These are phyloP conservation scores for Encarsia formosa DNA, from an alignment of 2,888 invertebrate genomes.

Conservation along the genomic window DNA sequence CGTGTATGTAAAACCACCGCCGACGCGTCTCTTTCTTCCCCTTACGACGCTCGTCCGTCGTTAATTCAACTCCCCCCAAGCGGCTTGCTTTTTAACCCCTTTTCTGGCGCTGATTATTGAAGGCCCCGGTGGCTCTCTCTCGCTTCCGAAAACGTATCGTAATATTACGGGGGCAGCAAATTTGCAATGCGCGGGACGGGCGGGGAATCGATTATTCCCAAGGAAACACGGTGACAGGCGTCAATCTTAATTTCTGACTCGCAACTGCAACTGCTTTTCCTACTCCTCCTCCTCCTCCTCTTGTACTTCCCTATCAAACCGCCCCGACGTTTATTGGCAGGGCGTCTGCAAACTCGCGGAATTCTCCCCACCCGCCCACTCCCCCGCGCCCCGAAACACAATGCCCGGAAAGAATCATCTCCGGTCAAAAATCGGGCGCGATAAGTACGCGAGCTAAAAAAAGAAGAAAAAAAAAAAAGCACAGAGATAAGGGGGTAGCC, in stretches of 20 bases:
- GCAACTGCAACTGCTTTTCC: neutral
- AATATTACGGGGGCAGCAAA: neutral
- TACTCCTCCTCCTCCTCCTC: neutral
- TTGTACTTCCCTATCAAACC: slow-evolving; percentile 15
- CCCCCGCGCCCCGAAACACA: neutral
- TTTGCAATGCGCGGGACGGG: too few species aligned
- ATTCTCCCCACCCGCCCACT: neutral
- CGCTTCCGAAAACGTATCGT: too few species aligned
- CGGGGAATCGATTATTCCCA: slow-evolving; percentile 20
- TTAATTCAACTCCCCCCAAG: too few species aligned
- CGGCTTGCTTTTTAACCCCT: too few species aligned
- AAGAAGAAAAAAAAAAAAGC: slow-evolving; percentile 7
- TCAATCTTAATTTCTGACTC: slow-evolving; percentile 20
- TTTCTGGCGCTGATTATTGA: too few species aligned
- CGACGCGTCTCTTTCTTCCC: neutral
- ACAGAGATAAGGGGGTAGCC: slow-evolving; percentile 18
- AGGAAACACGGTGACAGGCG: slow-evolving; percentile 23
- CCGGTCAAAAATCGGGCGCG: neutral
- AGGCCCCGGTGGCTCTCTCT: too few species aligned
- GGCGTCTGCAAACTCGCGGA: slow-evolving; percentile 10
- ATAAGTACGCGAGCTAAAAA: neutral
- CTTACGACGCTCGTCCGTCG: neutral
- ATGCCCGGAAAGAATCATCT: neutral
- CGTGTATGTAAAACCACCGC: slow-evolving; percentile 19
- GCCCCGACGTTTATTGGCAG: slow-evolving; percentile 24